Evolutionary conservation across 1,140 invertebrate genomes (phyloP).

Genomic region (Solenopsis invicta): DNA sequence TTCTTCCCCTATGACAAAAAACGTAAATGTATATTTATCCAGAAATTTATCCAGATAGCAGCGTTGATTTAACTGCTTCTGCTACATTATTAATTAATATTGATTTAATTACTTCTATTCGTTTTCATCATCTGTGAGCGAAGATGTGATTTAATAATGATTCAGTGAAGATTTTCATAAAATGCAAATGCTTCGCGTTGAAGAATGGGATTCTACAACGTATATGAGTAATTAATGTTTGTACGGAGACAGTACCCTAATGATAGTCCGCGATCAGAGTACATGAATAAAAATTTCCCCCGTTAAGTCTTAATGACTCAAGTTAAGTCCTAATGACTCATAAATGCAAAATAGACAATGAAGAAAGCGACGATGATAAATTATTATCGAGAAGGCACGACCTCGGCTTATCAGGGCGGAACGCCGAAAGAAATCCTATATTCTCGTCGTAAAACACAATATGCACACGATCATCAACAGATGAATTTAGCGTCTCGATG

Average conservation of each 20-base stretch:
- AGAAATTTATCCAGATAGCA: not conserved
- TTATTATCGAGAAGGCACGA: constrained; percentile 77
- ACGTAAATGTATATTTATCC: not conserved
- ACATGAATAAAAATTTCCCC: constrained; percentile 50
- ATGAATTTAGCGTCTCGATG: not conserved
- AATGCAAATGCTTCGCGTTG: not conserved
- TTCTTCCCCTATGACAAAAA: no score
- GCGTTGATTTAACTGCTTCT: not conserved
- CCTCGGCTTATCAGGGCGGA: constrained; percentile 67
- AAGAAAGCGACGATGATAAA: constrained; percentile 75
- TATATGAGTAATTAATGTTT: not conserved
- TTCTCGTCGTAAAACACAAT: constrained; percentile 43
- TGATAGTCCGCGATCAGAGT: not conserved
- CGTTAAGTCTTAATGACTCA: constrained; percentile 44
- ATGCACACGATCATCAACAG: not conserved
- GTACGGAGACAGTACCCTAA: not conserved
- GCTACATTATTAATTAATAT: no score
- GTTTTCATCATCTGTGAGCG: not conserved
- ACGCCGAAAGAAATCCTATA: constrained; percentile 50
- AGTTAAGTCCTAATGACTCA: constrained; percentile 63
- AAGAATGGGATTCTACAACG: not conserved
- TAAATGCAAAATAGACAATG: constrained; percentile 73
- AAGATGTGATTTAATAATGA: not conserved
- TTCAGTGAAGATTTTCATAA: not conserved
- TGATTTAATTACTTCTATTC: no score